These are phyloP conservation scores for Drymodes brunneopygia DNA, from an alignment of 2,113 vertebrate species.

Conservation along the genomic window DNA sequence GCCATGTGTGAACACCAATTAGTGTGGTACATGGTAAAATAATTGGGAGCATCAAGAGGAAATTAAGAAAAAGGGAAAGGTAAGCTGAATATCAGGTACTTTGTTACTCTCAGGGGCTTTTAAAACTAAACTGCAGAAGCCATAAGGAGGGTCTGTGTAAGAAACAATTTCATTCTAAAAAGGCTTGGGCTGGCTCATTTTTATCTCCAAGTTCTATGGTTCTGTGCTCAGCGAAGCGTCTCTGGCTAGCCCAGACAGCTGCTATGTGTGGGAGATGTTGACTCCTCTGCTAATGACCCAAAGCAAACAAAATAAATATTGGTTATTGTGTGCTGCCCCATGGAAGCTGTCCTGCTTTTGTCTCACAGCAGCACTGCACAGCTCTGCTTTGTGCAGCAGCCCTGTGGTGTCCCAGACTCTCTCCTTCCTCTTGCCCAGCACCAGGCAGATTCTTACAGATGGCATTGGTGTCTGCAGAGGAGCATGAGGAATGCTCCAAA, in stretches of 20 bases:
- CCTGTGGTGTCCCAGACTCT: not conserved
- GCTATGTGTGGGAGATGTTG: not conserved
- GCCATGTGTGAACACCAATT: not conserved
- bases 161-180: not conserved
- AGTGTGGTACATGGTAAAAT: not conserved
- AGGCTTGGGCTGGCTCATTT: not conserved
- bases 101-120: not conserved
- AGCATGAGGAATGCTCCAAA: not conserved
- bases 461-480: not conserved
- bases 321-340: not conserved
- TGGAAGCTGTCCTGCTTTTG: not conserved
- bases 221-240: not conserved
- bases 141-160: not conserved
- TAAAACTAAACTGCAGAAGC: not conserved
- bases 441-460: not conserved
- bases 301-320: not conserved
- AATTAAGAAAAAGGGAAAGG: not conserved
- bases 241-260: not conserved
- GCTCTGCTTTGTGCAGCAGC: not conserved
- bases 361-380: not conserved
- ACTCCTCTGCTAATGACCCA: constrained; percentile 9
- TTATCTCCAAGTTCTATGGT: not conserved
- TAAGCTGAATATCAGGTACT: not conserved
- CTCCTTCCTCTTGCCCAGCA: not conserved
- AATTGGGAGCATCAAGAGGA: not conserved